Evolutionary conservation across 2,888 invertebrate genomes (phyloP).

Genomic region (Ditula angustiorana): DNA sequence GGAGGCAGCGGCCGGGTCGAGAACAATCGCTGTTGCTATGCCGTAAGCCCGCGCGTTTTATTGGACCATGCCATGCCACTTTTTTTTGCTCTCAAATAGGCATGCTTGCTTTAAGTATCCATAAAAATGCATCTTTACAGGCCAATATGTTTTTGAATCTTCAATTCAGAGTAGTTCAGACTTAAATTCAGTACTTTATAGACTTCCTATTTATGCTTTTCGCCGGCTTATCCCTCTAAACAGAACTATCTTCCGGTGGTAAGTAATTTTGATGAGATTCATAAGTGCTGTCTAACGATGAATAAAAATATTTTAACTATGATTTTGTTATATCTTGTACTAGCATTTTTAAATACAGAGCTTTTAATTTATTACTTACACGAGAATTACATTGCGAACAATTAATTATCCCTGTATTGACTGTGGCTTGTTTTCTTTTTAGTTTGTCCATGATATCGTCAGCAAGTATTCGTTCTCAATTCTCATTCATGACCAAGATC

Average conservation of each 20-base stretch:
- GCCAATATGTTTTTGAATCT: background rate
- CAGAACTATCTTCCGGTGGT: too few relatives aligned
- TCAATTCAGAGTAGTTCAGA: background rate
- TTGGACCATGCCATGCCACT: background rate
- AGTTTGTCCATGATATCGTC: background rate
- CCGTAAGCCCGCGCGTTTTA: slow-evolving; percentile 16
- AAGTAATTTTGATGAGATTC: too few relatives aligned
- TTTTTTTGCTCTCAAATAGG: background rate
- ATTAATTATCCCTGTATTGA: background rate
- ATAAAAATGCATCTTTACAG: slow-evolving; percentile 4
- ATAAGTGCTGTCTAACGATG: too few relatives aligned
- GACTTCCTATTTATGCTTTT: too few relatives aligned
- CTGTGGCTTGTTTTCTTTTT: background rate
- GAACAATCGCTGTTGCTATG: slow-evolving; percentile 34
- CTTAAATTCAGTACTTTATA: too few relatives aligned
- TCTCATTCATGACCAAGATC: slow-evolving; percentile 13
- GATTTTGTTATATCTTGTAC: too few relatives aligned
- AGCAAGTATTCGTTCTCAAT: background rate
- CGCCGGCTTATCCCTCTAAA: too few relatives aligned
- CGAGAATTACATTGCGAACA: background rate
- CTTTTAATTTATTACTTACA: too few relatives aligned
- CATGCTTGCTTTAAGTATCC: slow-evolving; percentile 1
- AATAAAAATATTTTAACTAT: too few relatives aligned
- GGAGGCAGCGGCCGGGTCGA: slow-evolving; percentile 17
- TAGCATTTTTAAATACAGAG: too few relatives aligned